Evolutionary conservation across 2,888 invertebrate genomes (phyloP), one percentile per base, ranked within the genome.

Genomic region (Mesodorylaimus sp.): DNA sequence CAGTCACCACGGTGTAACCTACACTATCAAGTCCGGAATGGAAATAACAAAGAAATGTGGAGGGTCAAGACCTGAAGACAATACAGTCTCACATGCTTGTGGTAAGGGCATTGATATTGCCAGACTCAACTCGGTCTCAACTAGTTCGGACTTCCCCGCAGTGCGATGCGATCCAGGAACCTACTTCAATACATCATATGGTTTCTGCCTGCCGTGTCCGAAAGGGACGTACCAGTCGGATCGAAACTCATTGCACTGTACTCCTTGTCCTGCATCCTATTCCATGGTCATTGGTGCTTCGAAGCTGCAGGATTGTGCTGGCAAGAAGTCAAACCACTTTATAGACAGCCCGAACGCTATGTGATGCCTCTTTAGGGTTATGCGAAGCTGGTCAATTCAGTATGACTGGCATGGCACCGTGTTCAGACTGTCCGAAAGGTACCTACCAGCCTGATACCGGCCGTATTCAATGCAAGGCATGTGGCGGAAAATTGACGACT

Each of bases 341-440:
- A n/a, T n/a, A n/a, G n/a, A n/a, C n/a, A n/a, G n/a, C n/a, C n/a
- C n/a, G n/a, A n/a, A n/a, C n/a, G n/a, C n/a, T n/a, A n/a, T n/a
- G n/a, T n/a, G n/a, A n/a, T n/a, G n/a, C n/a, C n/a, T n/a, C n/a
- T 53, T 3, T 56, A 70, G 70, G 64, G 28, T 54, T 62, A 32
- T 70, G 70, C 58, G 59, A 59, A 2, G 65, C 68, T 3, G 70
- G 70, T 1, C 57, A 58, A 29, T 68, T 56, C 53, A 68, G 69
- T 2, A 50, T 53, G n/a, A 61, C 60, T 50, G 70, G 70, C 1
- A 51, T 61, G 36, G 59, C 61, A 50, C 69, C 69, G 1, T 71
- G 71, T 54, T 44, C 51, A n/a, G 57, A 62, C 1, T 71, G 71
- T 55, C 58, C 59, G 2, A 45, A 57, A 5, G 69, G 68, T 2